A percentile compares a stretch with the other conserved stretches of the same genome.
Evolutionary conservation across 2,113 vertebrate genomes (phyloP).

Genomic region (Lucifuga dentata): DNA sequence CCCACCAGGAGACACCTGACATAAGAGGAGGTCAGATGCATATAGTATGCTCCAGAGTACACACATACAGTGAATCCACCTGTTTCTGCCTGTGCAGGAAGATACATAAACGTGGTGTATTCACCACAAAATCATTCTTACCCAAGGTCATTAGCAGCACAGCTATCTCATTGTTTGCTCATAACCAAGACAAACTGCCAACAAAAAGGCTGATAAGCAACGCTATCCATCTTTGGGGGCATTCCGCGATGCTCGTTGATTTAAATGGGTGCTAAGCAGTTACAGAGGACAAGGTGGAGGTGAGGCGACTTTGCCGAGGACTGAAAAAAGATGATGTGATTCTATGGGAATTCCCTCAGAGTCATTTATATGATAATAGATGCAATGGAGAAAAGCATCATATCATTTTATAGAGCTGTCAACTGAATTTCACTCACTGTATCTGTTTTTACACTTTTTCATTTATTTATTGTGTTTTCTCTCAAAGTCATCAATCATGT

Average conservation of each 20-base stretch:
- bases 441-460: too few species aligned
- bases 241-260: conserved; percentile 49
- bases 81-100: background rate
- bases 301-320: conserved; percentile 16
- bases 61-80: conserved; percentile 23
- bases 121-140: background rate
- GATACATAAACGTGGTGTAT: background rate
- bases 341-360: background rate
- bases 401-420: background rate
- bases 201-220: conserved; percentile 71
- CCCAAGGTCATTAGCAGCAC: conserved; percentile 74
- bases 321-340: background rate
- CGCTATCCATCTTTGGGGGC: conserved; percentile 67
- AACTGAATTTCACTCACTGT: too few species aligned
- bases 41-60: conserved; percentile 37
- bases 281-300: conserved; percentile 48
- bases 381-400: background rate
- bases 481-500: too few species aligned
- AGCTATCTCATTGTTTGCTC: conserved; percentile 43
- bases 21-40: conserved; percentile 62
- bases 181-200: conserved; percentile 79
- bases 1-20: conserved; percentile 54
- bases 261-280: conserved; percentile 61
- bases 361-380: conserved; percentile 3
- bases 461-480: too few species aligned